These are phyloP conservation scores for Erpobdella octoculata DNA, from an alignment of 2,888 invertebrate species.

Conservation along the genomic window DNA sequence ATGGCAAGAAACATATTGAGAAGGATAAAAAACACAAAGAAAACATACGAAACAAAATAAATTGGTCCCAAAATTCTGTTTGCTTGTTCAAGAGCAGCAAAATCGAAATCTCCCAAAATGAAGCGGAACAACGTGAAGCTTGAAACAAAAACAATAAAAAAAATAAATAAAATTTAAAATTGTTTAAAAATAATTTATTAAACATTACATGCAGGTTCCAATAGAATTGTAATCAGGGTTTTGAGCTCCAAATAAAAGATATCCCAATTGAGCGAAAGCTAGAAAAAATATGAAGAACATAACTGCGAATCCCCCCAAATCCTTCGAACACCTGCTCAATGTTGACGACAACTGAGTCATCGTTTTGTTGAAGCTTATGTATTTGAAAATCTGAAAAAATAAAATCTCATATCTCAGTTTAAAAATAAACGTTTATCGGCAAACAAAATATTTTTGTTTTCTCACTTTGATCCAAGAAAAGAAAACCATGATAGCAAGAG, in stretches of 20 bases:
- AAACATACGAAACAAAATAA: conserved; percentile 68
- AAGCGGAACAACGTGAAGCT: conserved; percentile 65
- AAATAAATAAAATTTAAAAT: neutral
- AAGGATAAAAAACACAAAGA: conserved; percentile 70
- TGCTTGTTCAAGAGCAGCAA: conserved; percentile 62
- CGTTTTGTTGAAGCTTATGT: conserved; percentile 67
- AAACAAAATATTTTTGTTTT: neutral
- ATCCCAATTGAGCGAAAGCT: conserved; percentile 68
- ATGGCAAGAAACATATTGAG: conserved; percentile 76
- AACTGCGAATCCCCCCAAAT: conserved; percentile 65
- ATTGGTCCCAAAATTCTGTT: conserved; percentile 66
- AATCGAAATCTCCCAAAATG: conserved; percentile 70
- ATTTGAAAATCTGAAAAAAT: conserved; percentile 62
- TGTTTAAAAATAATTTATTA: neutral
- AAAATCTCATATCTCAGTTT: neutral
- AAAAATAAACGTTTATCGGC: neutral
- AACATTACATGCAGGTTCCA: conserved; percentile 35
- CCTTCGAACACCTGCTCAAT: conserved; percentile 63
- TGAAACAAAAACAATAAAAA: conserved; percentile 26
- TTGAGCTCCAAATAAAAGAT: conserved; percentile 66
- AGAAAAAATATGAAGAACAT: conserved; percentile 73
- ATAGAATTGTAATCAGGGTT: conserved; percentile 60
- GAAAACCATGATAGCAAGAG: conserved; percentile 61
- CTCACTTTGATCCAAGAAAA: conserved; percentile 63
- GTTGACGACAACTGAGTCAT: conserved; percentile 68